Evolutionary conservation across 2,113 vertebrate genomes (phyloP).

Genomic region (Lophotis ruficrista): DNA sequence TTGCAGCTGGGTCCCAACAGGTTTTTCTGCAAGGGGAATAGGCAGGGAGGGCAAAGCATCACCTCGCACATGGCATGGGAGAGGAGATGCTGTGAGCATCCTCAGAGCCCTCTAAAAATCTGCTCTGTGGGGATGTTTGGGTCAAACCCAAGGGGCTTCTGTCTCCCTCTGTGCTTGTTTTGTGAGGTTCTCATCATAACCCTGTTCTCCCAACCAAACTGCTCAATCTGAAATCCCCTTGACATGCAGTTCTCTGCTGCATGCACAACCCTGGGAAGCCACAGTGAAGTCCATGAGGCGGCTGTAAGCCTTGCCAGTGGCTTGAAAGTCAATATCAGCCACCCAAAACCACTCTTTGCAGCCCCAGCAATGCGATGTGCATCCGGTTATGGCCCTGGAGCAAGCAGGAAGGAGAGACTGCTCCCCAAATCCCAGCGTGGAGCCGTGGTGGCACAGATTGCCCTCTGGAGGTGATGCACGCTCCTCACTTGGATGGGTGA

Average conservation of each 20-base stretch:
- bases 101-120: not conserved
- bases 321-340: not conserved
- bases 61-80: not conserved
- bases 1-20: not conserved
- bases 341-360: not conserved
- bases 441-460: not conserved
- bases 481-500: not conserved
- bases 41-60: not conserved
- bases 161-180: not conserved
- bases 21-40: not conserved
- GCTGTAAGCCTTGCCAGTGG: not conserved
- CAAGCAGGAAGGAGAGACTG: not conserved
- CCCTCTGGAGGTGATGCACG: not conserved
- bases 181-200: not conserved
- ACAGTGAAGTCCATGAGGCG: not conserved
- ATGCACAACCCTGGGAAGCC: accelerated
- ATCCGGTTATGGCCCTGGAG: not conserved
- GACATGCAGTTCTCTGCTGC: not conserved
- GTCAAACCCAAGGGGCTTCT: not conserved
- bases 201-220: not conserved
- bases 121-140: not conserved
- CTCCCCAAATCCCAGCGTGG: not conserved
- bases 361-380: not conserved
- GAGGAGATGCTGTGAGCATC: not conserved
- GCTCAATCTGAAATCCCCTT: not conserved